These are phyloP conservation scores for Caenorhabditis sulstoni DNA, from an alignment of 2,888 invertebrate genomes.

Conservation along the genomic window DNA sequence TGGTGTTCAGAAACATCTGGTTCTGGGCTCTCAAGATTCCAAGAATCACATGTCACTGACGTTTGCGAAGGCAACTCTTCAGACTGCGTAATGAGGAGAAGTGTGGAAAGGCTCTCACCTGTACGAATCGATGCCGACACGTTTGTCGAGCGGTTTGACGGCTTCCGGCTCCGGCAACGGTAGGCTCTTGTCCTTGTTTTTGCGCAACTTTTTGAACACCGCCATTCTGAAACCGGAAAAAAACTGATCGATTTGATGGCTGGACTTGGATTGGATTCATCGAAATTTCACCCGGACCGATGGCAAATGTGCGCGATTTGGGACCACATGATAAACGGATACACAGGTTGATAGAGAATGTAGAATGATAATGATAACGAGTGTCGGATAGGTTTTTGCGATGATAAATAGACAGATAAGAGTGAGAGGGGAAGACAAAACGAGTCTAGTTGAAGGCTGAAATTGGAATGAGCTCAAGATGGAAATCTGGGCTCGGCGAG, in stretches of 20 bases:
- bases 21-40: no score
- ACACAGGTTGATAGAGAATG: no score
- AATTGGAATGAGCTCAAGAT: constrained; percentile 7
- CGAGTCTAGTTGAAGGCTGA: constrained; percentile 10
- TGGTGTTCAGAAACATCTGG: no score
- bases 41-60: no score
- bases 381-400: background rate
- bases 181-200: constrained; percentile 71
- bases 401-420: background rate
- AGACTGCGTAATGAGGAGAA: no score
- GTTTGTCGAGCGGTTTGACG: constrained; percentile 75
- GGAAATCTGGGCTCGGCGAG: constrained; percentile 10
- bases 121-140: constrained; percentile 78
- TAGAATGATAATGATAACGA: background rate
- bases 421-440: constrained; percentile 14
- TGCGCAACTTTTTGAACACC: constrained; percentile 78
- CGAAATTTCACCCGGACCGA: no score
- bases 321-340: no score
- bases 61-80: no score
- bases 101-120: no score
- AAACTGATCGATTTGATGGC: background rate
- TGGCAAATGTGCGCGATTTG: background rate
- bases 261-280: no score
- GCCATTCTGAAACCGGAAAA: constrained; percentile 76
- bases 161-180: constrained; percentile 74